Evolutionary conservation across 2,113 vertebrate species (phyloP).

Genomic region (Salvator merianae): DNA sequence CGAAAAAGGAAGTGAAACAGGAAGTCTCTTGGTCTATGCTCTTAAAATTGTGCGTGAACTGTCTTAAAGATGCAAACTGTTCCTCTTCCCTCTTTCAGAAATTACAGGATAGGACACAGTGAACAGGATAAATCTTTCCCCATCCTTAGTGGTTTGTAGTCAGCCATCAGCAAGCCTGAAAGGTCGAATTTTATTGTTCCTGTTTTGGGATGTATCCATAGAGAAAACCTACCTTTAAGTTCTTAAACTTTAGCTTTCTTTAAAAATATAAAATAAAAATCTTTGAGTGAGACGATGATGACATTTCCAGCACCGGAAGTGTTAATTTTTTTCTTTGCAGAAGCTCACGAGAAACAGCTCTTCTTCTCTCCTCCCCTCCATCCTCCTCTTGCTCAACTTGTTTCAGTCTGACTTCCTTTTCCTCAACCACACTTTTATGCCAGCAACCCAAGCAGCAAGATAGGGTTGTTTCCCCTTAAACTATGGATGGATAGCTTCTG

Average conservation of each 20-base stretch:
- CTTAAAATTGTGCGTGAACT: slow-evolving; percentile 23
- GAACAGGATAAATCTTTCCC: background rate
- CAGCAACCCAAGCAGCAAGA: slow-evolving; percentile 3
- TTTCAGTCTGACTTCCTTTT: slow-evolving; percentile 51
- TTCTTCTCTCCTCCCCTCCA: slow-evolving; percentile 57
- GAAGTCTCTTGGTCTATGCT: slow-evolving; percentile 65
- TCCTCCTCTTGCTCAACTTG: slow-evolving; percentile 63
- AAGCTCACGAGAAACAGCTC: slow-evolving; percentile 54
- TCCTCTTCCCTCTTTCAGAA: background rate
- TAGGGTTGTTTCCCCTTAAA: background rate
- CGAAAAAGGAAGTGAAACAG: slow-evolving; percentile 69
- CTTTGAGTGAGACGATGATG: background rate
- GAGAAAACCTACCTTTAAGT: background rate
- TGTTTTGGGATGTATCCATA: background rate
- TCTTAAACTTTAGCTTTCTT: background rate
- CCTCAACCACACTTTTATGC: background rate
- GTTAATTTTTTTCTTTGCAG: slow-evolving; percentile 62
- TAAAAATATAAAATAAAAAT: background rate
- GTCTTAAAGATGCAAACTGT: background rate
- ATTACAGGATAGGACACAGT: background rate
- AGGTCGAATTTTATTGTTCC: too few species aligned
- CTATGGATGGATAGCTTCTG: slow-evolving; percentile 42
- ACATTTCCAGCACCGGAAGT: slow-evolving; percentile 35
- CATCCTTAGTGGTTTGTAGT: background rate
- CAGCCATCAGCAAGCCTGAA: too few species aligned